These are phyloP conservation scores for Drosophila peninsularis DNA, from an alignment of 2,888 invertebrate genomes.

Conservation along the genomic window DNA sequence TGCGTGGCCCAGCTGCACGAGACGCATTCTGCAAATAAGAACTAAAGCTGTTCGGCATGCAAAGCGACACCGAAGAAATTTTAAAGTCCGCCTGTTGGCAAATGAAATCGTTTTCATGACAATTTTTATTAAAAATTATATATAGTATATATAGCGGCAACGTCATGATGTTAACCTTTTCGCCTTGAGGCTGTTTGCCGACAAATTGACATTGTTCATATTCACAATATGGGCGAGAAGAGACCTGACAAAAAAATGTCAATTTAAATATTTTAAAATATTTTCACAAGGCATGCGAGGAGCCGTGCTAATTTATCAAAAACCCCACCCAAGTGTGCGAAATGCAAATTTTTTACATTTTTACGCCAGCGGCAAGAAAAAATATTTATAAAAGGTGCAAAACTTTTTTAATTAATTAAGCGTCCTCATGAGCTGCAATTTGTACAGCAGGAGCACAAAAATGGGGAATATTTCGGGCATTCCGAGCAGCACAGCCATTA, in stretches of 20 bases:
- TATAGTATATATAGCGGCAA: constrained; percentile 5
- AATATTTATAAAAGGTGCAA: constrained; percentile 48
- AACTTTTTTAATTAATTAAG: constrained; percentile 75
- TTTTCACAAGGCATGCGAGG: constrained; percentile 66
- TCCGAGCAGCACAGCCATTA: constrained; percentile 16
- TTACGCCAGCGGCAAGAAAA: constrained; percentile 31
- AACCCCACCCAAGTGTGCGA: constrained; percentile 60
- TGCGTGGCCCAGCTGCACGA: constrained; percentile 13
- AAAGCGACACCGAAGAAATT: constrained; percentile 51
- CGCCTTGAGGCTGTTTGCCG: constrained; percentile 53
- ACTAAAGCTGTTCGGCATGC: constrained; percentile 61
- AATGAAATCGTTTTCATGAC: constrained; percentile 12
- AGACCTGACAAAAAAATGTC: constrained; percentile 70
- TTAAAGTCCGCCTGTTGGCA: constrained; percentile 48
- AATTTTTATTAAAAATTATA: background rate
- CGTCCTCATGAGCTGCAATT: constrained; percentile 11
- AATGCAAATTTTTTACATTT: constrained; percentile 74
- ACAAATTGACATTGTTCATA: constrained; percentile 74
- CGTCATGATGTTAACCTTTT: constrained; percentile 29
- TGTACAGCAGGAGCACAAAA: constrained; percentile 6
- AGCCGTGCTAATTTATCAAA: constrained; percentile 55
- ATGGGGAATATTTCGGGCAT: constrained; percentile 32
- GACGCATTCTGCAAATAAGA: constrained; percentile 58
- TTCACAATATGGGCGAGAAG: constrained; percentile 48
- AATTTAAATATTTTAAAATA: constrained; percentile 82